These are phyloP conservation scores for Morpho helenor DNA, from an alignment of 2,888 invertebrate genomes.

Conservation along the genomic window DNA sequence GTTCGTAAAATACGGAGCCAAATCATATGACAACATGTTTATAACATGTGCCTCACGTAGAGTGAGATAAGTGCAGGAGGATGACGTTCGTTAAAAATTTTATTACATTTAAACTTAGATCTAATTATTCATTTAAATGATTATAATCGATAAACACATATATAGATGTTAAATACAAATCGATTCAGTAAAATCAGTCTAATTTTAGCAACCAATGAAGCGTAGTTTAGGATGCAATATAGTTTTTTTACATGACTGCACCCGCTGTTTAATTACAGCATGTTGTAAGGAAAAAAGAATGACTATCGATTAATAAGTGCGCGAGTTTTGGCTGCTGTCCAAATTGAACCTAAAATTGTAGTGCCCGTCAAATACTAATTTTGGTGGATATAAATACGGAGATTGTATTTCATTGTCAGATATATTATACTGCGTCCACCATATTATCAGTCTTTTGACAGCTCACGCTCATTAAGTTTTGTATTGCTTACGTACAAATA, in stretches of 20 bases:
- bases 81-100: no score
- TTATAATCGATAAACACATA: no score
- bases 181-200: conserved; percentile 7
- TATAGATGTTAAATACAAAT: conserved; percentile 9
- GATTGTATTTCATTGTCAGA: background rate
- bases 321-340: conserved; percentile 19
- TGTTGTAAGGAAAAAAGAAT: conserved; percentile 19
- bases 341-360: conserved; percentile 21
- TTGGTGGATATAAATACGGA: background rate
- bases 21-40: no score
- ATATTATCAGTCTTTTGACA: no score
- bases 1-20: no score
- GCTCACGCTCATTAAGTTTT: no score
- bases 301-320: conserved; percentile 20
- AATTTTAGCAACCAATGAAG: conserved; percentile 10
- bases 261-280: conserved; percentile 20
- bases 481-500: no score
- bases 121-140: no score
- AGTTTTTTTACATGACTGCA: conserved; percentile 17
- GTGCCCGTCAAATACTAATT: conserved; percentile 11
- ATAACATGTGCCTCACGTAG: no score
- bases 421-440: no score
- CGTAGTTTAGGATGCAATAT: background rate
- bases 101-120: no score
- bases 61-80: no score